Percentiles rank a stretch among this genome's conserved stretches.
Conservation (phyloP, 2,113 vertebrate species). For the Progne subis region DNA sequence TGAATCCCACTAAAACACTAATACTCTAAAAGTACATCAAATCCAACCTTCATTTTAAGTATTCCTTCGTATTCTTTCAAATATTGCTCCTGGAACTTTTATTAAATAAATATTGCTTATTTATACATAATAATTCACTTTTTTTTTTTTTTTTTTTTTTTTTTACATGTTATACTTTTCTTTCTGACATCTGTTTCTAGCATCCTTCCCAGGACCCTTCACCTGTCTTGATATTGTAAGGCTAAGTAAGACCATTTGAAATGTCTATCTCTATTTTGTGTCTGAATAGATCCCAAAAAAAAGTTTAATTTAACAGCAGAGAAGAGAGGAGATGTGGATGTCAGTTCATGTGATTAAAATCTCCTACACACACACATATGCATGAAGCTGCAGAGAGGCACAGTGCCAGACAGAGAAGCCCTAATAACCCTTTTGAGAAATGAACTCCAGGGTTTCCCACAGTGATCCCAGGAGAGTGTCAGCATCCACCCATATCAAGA, state of each 20-base stretch:
- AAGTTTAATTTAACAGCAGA: background rate
- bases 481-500: background rate
- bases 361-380: background rate
- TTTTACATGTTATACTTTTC: background rate
- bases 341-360: background rate
- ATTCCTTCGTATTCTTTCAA: background rate
- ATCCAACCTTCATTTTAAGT: background rate
- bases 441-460: background rate
- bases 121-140: background rate
- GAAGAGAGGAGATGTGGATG: background rate
- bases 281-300: background rate
- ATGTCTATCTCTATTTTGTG: background rate
- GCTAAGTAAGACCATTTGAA: background rate
- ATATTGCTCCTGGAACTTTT: background rate
- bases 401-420: background rate
- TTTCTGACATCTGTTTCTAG: background rate
- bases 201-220: background rate
- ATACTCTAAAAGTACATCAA: background rate
- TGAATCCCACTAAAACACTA: background rate
- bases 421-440: background rate
- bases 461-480: background rate
- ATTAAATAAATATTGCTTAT: background rate
- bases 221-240: background rate
- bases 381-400: background rate
- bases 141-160: background rate